Evolutionary conservation across 2,888 invertebrate species (phyloP), one percentile per base, ranked within the genome.

Genomic region (Epinotia demarniana): DNA sequence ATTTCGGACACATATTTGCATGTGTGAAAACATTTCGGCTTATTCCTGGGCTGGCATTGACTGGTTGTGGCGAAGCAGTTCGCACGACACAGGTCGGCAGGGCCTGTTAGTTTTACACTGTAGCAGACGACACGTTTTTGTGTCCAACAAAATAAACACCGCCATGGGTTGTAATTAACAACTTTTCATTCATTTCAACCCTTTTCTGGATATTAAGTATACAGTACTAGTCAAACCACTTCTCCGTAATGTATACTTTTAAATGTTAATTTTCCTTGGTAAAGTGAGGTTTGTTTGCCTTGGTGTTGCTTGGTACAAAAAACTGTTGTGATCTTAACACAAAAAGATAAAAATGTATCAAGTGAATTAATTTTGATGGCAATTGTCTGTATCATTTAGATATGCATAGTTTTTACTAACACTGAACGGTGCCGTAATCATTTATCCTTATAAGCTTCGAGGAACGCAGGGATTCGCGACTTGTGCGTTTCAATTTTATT

Each of bases 401-500:
- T 63, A 5, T 18, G 46, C n/a, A 63, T 19, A 23, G 46, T 66
- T 23, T 11, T 53, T 53, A 53, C 23, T 55, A 55, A 18, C 33
- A 53, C 27, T 55, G 12, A 12, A 23, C 46, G 2, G 53, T 13
- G 53, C 13, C 53, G 16, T 61, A 60, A 70, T 55, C 43, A 49
- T 49, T 39, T 39, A 8, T 19, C 55, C 49, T 16, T 62, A 33
- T 33, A 33, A 9, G 16, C 49, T 43, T 16, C n/a, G 19, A 62
- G 61, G 69, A 72, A 75, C 61, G 49, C 49, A 80, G 81, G 82
- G 83, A 86, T 86, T 84, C 83, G 84, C 85, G 87, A 89, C 90
- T 87, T 88, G 84, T 90, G 91, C 90, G 90, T 92, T 92, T 91
- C 86, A 90, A 91, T 92, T 91, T 92, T 92, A 91, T 92, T 93